These are phyloP conservation scores for Cyprinodon tularosa DNA, from an alignment of 2,113 vertebrate species.

Conservation along the genomic window DNA sequence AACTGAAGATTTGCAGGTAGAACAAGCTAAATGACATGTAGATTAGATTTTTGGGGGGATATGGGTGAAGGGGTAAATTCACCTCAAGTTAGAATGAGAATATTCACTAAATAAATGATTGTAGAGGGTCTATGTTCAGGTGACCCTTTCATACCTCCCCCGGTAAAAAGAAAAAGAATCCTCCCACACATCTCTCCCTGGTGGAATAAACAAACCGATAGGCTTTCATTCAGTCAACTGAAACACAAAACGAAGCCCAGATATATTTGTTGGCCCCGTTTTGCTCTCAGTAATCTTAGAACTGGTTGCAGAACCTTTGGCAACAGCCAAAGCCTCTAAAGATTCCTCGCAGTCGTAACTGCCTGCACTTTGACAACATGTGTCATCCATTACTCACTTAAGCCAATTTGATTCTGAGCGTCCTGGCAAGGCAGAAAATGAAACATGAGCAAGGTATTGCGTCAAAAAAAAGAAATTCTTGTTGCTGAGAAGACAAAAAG, in stretches of 20 bases:
- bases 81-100: too few relatives aligned
- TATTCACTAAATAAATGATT: background rate
- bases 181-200: background rate
- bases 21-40: too few relatives aligned
- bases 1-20: too few relatives aligned
- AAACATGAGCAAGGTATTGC: background rate
- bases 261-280: background rate
- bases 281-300: background rate
- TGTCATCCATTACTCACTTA: slow-evolving; percentile 1
- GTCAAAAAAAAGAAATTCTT: background rate
- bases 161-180: too few relatives aligned
- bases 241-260: background rate
- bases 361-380: background rate
- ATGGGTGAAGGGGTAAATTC: too few relatives aligned
- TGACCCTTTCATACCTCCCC: background rate
- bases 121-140: background rate
- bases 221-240: background rate
- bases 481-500: background rate
- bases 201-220: background rate
- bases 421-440: background rate
- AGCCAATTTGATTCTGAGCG: background rate
- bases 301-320: background rate
- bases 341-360: background rate
- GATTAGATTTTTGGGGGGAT: too few relatives aligned
- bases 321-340: background rate